A percentile compares a stretch with the other conserved stretches of the same genome.
phyloP scores from a whole-genome alignment of 2,113 vertebrate genomes.

The Calcarius ornatus region DNA sequence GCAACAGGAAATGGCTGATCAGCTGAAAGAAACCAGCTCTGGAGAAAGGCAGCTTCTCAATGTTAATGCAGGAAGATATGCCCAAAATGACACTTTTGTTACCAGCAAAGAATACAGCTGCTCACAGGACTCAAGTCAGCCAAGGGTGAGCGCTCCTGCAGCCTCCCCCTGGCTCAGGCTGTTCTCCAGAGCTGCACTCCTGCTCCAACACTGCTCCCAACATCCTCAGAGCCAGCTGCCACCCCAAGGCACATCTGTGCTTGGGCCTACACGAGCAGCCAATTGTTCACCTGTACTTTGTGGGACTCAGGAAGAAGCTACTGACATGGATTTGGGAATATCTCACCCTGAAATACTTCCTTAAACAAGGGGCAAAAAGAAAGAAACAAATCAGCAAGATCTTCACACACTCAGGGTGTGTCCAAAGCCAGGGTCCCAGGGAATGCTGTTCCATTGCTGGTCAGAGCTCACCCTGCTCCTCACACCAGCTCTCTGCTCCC shows the following conservation, averaged over 20 bases:
- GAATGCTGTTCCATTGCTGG: background rate
- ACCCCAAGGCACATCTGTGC: background rate
- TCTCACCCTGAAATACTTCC: background rate
- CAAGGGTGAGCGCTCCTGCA: background rate
- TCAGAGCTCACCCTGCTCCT: background rate
- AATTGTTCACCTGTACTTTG: background rate
- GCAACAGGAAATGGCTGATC: slow-evolving; percentile 38
- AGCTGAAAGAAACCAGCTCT: slow-evolving; percentile 7
- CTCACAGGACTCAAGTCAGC: background rate
- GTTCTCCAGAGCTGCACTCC: background rate
- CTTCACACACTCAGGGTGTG: background rate
- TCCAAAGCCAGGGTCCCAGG: background rate
- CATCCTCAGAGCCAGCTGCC: background rate
- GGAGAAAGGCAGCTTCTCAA: background rate
- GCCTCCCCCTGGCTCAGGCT: background rate
- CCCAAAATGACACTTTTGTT: background rate
- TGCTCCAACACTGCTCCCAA: background rate
- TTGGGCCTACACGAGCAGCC: background rate
- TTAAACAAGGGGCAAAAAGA: background rate
- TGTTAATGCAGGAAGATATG: background rate
- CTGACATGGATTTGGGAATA: accelerated
- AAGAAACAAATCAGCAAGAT: background rate
- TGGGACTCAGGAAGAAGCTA: background rate
- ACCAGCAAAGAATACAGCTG: background rate
- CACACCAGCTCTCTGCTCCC: background rate